These are phyloP conservation scores for Anorthoa munda DNA, from an alignment of 2,888 invertebrate species.

Conservation along the genomic window DNA sequence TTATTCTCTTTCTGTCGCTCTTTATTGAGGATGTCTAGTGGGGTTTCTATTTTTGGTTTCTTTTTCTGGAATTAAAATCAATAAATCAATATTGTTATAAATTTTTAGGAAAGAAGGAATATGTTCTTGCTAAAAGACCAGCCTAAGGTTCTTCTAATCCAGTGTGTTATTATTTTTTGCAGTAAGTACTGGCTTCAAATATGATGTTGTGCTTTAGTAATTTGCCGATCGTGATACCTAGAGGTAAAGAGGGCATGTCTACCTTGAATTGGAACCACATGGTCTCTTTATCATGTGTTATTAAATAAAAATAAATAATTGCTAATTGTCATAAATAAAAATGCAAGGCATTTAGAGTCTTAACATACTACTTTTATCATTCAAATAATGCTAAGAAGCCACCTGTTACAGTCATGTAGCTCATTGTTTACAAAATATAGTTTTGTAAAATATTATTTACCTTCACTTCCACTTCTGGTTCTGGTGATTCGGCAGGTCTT, in stretches of 20 bases:
- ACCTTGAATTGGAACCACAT: not conserved
- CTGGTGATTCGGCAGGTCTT: slow-evolving; percentile 74
- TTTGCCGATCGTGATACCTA: no score
- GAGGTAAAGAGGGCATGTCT: not conserved
- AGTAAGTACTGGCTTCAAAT: not conserved
- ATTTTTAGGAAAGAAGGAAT: not conserved
- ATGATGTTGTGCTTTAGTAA: not conserved
- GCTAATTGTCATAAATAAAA: not conserved
- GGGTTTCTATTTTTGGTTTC: slow-evolving; percentile 73
- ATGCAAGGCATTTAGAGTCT: no score
- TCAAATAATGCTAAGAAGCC: not conserved
- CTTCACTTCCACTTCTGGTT: slow-evolving; percentile 67
- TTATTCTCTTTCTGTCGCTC: slow-evolving; percentile 88
- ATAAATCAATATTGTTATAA: not conserved
- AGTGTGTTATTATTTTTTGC: no score
- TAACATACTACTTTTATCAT: not conserved
- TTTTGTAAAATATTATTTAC: slow-evolving; percentile 57
- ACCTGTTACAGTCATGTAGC: not conserved
- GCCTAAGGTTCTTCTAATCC: no score
- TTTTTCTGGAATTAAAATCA: slow-evolving; percentile 76
- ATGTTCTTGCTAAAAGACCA: no score
- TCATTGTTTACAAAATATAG: slow-evolving; percentile 16
- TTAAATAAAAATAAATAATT: not conserved
- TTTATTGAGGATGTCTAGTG: slow-evolving; percentile 77
- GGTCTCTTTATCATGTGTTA: not conserved